Evolutionary conservation across 2,888 invertebrate genomes (phyloP).

Genomic region (Drosophila anomalata): DNA sequence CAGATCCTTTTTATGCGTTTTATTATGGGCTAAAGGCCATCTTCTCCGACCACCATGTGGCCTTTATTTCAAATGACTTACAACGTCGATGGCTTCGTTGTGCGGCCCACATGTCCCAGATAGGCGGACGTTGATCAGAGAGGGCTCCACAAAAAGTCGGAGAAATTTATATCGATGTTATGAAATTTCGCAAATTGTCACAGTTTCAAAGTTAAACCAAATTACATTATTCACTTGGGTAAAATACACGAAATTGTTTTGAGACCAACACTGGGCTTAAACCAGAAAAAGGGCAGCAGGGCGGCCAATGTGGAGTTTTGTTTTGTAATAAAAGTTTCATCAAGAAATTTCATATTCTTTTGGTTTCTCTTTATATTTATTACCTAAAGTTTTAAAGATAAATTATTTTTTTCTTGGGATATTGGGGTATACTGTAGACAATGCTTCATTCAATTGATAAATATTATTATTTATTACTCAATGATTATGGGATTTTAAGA

Average conservation of each 20-base stretch:
- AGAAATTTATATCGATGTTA: slow-evolving; percentile 42
- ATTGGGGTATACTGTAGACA: too few relatives aligned
- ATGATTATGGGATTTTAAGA: neutral
- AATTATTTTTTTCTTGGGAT: too few relatives aligned
- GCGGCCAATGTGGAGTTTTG: slow-evolving; percentile 3
- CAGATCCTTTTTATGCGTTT: slow-evolving; percentile 44
- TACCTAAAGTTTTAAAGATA: neutral
- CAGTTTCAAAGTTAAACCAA: slow-evolving; percentile 26
- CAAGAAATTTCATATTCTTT: slow-evolving; percentile 29
- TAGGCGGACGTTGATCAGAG: slow-evolving; percentile 6
- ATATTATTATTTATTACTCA: too few relatives aligned
- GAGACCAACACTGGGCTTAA: slow-evolving; percentile 28
- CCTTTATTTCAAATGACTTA: slow-evolving; percentile 15
- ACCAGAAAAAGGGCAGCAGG: neutral
- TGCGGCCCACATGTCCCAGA: slow-evolving; percentile 31
- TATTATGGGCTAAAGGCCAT: slow-evolving; percentile 24
- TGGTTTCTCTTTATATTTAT: slow-evolving; percentile 12
- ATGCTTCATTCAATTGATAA: too few relatives aligned
- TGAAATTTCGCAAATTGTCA: slow-evolving; percentile 44
- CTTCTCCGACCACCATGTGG: slow-evolving; percentile 9
- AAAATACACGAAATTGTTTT: slow-evolving; percentile 48
- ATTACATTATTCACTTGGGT: slow-evolving; percentile 46
- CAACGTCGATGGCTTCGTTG: slow-evolving; percentile 28
- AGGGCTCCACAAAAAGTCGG: neutral
- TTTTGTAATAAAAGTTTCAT: slow-evolving; percentile 34